Conservation (phyloP, 2,888 invertebrate species). For the Steinernema scapterisci region DNA sequence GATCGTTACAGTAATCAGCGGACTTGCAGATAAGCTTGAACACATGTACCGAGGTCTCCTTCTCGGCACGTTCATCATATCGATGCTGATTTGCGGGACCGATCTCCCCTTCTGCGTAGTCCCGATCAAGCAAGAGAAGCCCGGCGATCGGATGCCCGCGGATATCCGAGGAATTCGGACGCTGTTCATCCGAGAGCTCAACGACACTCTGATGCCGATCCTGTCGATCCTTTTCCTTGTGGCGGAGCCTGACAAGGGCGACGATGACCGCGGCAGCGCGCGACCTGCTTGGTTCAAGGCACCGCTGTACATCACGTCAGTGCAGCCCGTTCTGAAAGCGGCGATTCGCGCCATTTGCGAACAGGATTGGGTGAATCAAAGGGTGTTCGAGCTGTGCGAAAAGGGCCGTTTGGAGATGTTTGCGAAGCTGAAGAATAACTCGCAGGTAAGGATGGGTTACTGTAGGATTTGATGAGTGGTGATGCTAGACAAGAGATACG, state of each 20-base stretch:
- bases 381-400: slow-evolving; percentile 51
- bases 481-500: too few species aligned
- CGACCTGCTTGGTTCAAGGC: slow-evolving; percentile 1
- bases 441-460: background rate
- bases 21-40: slow-evolving; percentile 18
- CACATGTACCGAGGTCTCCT: slow-evolving; percentile 24
- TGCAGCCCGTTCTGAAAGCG: slow-evolving; percentile 14
- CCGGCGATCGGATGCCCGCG: slow-evolving; percentile 33
- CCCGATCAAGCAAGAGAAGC: slow-evolving; percentile 39
- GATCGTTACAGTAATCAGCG: too few species aligned
- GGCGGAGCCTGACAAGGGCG: slow-evolving; percentile 49
- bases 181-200: slow-evolving; percentile 54
- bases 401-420: background rate
- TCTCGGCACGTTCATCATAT: slow-evolving; percentile 23
- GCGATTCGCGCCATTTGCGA: slow-evolving; percentile 51
- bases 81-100: slow-evolving; percentile 22
- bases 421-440: background rate
- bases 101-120: slow-evolving; percentile 13
- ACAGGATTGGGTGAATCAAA: slow-evolving; percentile 62
- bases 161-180: slow-evolving; percentile 45
- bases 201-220: slow-evolving; percentile 52
- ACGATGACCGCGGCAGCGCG: background rate
- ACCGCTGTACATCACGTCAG: background rate
- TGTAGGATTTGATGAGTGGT: too few species aligned
- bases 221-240: slow-evolving; percentile 53